A percentile compares a stretch with the other conserved stretches of the same genome.
phyloP scores from a whole-genome alignment of 2,888 invertebrate species.

The Eupithecia subumbrata region DNA sequence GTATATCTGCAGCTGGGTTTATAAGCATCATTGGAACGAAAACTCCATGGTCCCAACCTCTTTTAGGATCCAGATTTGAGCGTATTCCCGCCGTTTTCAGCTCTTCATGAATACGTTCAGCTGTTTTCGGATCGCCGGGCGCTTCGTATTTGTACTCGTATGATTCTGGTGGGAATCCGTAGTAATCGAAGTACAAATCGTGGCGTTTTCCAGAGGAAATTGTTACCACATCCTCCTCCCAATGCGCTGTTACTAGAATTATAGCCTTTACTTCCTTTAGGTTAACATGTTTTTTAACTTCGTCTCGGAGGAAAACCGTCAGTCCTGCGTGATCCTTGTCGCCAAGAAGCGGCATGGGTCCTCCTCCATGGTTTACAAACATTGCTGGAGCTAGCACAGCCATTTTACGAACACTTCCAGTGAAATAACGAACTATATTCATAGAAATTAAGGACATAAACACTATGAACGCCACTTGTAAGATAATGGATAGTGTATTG shows the following conservation, averaged over 20 bases:
- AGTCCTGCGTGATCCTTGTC: slow-evolving; percentile 72
- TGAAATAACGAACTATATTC: slow-evolving; percentile 74
- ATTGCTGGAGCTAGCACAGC: slow-evolving; percentile 72
- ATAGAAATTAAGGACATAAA: slow-evolving; percentile 76
- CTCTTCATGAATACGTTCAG: slow-evolving; percentile 62
- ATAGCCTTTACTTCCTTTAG: slow-evolving; percentile 73
- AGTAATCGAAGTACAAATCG: slow-evolving; percentile 76
- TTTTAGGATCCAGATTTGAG: slow-evolving; percentile 67
- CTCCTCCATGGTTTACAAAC: slow-evolving; percentile 79
- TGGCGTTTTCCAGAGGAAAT: slow-evolving; percentile 76
- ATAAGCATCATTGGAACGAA: slow-evolving; percentile 81
- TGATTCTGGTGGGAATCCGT: slow-evolving; percentile 76
- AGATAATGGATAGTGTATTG: slow-evolving; percentile 70
- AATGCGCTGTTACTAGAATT: slow-evolving; percentile 76
- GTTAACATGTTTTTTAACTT: slow-evolving; percentile 69
- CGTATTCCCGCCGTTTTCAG: slow-evolving; percentile 67
- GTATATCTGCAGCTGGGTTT: slow-evolving; percentile 72
- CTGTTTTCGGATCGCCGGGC: slow-evolving; percentile 70
- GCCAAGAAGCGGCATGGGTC: slow-evolving; percentile 73
- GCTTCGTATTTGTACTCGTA: slow-evolving; percentile 76
- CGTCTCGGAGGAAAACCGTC: slow-evolving; percentile 70
- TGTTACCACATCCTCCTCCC: slow-evolving; percentile 72
- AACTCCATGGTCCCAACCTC: slow-evolving; percentile 81
- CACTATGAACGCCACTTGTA: slow-evolving; percentile 73
- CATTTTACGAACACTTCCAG: slow-evolving; percentile 66